phyloP scores from a whole-genome alignment of 1,140 invertebrate genomes.

The Leguminivora glycinivorella region DNA sequence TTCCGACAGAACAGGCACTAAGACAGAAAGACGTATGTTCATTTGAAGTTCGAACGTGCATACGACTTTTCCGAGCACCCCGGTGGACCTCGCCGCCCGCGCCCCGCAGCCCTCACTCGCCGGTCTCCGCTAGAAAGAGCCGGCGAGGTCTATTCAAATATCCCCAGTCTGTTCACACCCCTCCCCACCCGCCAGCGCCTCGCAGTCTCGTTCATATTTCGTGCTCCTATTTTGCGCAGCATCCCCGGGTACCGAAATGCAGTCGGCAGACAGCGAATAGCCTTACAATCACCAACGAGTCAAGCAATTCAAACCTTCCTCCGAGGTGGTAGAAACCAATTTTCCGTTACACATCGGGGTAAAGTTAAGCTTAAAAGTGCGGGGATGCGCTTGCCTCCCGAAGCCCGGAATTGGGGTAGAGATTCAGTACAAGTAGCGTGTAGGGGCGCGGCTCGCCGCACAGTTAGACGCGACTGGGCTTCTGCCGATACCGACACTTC shows the following conservation, averaged over 20 bases:
- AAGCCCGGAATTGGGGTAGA: constrained; percentile 78
- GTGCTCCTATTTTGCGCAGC: constrained; percentile 78
- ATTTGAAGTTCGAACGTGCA: background rate
- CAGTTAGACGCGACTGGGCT: constrained; percentile 77
- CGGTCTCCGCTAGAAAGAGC: constrained; percentile 53
- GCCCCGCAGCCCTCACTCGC: constrained; percentile 34
- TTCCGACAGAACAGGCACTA: constrained; percentile 27
- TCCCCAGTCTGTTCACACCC: constrained; percentile 72
- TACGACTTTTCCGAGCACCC: constrained; percentile 26
- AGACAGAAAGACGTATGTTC: background rate
- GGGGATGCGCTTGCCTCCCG: constrained; percentile 56
- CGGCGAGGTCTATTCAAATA: constrained; percentile 75
- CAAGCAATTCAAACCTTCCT: constrained; percentile 42
- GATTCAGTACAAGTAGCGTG: constrained; percentile 78
- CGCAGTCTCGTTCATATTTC: constrained; percentile 79
- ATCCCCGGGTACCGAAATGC: constrained; percentile 76
- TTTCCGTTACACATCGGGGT: constrained; percentile 23
- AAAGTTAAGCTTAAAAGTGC: constrained; percentile 46
- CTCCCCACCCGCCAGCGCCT: constrained; percentile 72
- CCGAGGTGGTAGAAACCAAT: constrained; percentile 34
- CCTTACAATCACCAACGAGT: constrained; percentile 35
- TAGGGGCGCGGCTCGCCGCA: constrained; percentile 78
- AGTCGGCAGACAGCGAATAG: constrained; percentile 62
- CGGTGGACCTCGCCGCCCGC: constrained; percentile 38
- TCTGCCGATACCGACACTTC: constrained; percentile 67